These are phyloP conservation scores for Leucania comma DNA, from an alignment of 2,888 invertebrate genomes.

Conservation along the genomic window DNA sequence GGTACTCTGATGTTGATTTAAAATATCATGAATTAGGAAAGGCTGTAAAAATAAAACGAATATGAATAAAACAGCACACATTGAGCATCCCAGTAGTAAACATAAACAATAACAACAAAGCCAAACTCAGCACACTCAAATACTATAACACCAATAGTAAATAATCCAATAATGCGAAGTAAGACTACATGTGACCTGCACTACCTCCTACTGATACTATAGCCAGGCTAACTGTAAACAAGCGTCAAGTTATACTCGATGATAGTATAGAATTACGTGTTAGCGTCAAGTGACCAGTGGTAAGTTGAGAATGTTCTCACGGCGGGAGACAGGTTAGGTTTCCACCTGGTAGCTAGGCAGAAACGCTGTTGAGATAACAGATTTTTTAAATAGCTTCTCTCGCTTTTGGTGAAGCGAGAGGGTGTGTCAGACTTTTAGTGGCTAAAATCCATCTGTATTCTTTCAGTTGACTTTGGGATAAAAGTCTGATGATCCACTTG, in stretches of 20 bases:
- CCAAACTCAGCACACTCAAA: background rate
- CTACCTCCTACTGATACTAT: conserved; percentile 1
- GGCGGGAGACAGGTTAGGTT: conserved; percentile 28
- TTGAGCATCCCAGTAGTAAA: conserved; percentile 2
- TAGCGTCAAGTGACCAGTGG: conserved; percentile 49
- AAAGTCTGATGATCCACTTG: no score
- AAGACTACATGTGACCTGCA: conserved; percentile 3
- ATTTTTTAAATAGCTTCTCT: no score
- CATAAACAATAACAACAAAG: conserved; percentile 29
- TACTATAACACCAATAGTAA: conserved; percentile 41
- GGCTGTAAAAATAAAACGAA: no score
- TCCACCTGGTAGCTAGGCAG: conserved; percentile 8
- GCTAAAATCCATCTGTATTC: no score
- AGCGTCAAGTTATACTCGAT: conserved; percentile 38
- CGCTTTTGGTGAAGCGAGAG: no score
- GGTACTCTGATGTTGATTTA: no score
- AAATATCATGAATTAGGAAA: no score
- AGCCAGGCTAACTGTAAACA: conserved; percentile 43
- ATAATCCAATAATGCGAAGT: conserved; percentile 21
- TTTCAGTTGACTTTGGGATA: no score
- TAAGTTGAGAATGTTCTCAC: conserved; percentile 56
- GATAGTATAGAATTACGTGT: conserved; percentile 36
- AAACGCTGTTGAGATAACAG: background rate
- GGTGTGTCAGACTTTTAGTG: no score
- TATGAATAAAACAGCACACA: no score